Evolutionary conservation across 2,888 invertebrate species (phyloP).

Genomic region (Mesorhabditis spiculigera): DNA sequence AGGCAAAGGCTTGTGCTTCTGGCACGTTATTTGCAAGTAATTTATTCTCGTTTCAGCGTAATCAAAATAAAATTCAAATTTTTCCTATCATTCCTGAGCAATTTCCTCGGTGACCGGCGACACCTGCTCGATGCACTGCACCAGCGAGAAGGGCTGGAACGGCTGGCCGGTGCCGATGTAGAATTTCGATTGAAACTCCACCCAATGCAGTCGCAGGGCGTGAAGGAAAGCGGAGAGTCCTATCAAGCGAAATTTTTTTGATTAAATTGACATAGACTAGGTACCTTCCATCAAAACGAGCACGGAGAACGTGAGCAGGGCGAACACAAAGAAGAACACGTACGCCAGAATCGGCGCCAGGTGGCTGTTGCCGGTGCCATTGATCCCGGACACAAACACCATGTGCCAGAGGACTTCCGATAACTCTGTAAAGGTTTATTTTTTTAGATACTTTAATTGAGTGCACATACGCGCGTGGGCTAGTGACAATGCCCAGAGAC

Average conservation of each 20-base stretch:
- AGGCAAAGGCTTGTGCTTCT: no score
- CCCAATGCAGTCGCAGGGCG: slow-evolving; percentile 65
- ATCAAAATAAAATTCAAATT: no score
- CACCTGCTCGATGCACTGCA: slow-evolving; percentile 20
- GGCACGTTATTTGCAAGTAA: no score
- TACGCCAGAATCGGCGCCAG: slow-evolving; percentile 61
- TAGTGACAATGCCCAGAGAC: slow-evolving; percentile 93
- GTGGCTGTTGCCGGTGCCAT: slow-evolving; percentile 13
- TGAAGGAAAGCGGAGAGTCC: slow-evolving; percentile 58
- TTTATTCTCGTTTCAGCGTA: no score
- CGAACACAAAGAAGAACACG: slow-evolving; percentile 83
- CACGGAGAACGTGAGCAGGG: slow-evolving; percentile 51
- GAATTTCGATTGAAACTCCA: slow-evolving; percentile 98
- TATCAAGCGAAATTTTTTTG: not conserved
- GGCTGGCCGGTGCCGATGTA: slow-evolving; percentile 84
- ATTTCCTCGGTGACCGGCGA: slow-evolving; percentile 8
- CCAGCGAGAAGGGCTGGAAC: slow-evolving; percentile 80
- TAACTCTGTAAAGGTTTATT: slow-evolving; percentile 25
- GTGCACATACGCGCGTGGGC: slow-evolving; percentile 84
- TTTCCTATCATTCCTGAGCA: not conserved
- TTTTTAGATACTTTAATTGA: not conserved
- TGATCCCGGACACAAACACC: slow-evolving; percentile 32
- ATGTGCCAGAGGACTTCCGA: slow-evolving; percentile 47
- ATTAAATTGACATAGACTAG: no score
- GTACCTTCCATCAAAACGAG: slow-evolving; percentile 56